These are phyloP conservation scores for Tridacna gigas DNA, from an alignment of 2,888 invertebrate species.

Conservation along the genomic window DNA sequence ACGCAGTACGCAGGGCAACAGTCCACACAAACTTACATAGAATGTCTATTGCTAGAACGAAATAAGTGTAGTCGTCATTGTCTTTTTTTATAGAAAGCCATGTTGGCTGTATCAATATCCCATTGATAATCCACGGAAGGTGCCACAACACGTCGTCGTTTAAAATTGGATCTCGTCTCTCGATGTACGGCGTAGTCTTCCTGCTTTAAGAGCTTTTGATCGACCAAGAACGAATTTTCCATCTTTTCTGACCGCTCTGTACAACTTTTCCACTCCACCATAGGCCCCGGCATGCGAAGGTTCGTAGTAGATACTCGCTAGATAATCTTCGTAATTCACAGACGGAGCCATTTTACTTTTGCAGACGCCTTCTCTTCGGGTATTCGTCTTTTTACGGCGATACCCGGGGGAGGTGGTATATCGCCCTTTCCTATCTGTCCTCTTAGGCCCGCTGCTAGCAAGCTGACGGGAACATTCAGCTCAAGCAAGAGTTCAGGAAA, in stretches of 20 bases:
- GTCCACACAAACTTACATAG: constrained; percentile 47
- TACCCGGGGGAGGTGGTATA: constrained; percentile 18
- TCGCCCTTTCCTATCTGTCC: background rate
- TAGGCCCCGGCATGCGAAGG: constrained; percentile 52
- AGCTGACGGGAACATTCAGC: constrained; percentile 19
- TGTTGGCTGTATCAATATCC: constrained; percentile 55
- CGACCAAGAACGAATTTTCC: constrained; percentile 49
- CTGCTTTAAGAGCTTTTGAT: constrained; percentile 52
- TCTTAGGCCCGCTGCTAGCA: background rate
- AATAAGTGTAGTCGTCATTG: constrained; percentile 52
- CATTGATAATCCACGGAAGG: constrained; percentile 57
- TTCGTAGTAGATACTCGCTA: constrained; percentile 59
- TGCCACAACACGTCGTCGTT: constrained; percentile 36
- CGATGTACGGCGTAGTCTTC: constrained; percentile 56
- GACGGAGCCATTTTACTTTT: constrained; percentile 53
- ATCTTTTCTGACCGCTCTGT: constrained; percentile 56
- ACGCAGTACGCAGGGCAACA: constrained; percentile 31
- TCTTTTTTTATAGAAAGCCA: constrained; percentile 42
- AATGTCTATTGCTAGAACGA: constrained; percentile 50
- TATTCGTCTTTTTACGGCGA: constrained; percentile 18
- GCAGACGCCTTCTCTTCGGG: background rate
- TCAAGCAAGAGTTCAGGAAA: constrained; percentile 2
- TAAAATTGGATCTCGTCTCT: constrained; percentile 41
- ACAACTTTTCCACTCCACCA: constrained; percentile 60
- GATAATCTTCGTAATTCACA: constrained; percentile 44